A percentile compares a stretch with the other conserved stretches of the same genome.
Conservation (phyloP, 2,113 vertebrate species). For the Acanthochromis polyacanthus region DNA sequence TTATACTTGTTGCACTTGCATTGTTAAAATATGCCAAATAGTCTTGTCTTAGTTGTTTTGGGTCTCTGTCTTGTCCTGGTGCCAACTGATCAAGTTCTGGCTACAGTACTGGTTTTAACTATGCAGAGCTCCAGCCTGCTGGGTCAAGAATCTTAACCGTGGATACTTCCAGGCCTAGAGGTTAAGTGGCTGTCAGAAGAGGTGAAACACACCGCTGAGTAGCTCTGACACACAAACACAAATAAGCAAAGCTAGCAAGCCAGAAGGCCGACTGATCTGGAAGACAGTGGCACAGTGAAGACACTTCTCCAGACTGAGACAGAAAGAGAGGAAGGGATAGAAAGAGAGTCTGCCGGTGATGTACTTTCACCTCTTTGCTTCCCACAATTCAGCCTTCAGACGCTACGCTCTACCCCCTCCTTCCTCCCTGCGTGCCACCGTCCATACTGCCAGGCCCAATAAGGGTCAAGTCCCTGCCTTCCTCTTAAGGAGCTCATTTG, state of each 20-base stretch:
- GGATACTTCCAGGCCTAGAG: conserved; percentile 59
- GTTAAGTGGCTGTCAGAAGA: conserved; percentile 75
- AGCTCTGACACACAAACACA: conserved; percentile 69
- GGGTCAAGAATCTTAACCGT: conserved; percentile 40
- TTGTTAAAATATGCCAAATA: not conserved
- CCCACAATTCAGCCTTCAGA: conserved; percentile 69
- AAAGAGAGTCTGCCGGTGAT: conserved; percentile 56
- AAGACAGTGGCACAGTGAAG: conserved; percentile 62
- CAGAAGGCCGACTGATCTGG: conserved; percentile 53
- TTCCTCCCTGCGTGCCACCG: conserved; percentile 54
- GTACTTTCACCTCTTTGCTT: conserved; percentile 66
- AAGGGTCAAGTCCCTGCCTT: conserved; percentile 76
- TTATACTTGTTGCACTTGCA: not conserved
- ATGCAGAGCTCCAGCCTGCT: conserved; percentile 35
- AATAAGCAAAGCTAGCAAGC: conserved; percentile 64
- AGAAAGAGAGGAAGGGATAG: conserved; percentile 36
- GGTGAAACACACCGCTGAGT: conserved; percentile 53
- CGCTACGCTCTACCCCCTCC: conserved; percentile 49
- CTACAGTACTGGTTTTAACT: conserved; percentile 20
- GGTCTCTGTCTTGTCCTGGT: conserved; percentile 18
- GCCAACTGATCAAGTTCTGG: conserved; percentile 13
- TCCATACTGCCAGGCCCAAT: conserved; percentile 78
- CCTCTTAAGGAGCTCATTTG: conserved; percentile 81
- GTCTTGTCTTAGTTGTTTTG: conserved; percentile 14
- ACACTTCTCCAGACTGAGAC: conserved; percentile 57